phyloP scores from a whole-genome alignment of 2,113 vertebrate genomes.

The Nannospalax galili region DNA sequence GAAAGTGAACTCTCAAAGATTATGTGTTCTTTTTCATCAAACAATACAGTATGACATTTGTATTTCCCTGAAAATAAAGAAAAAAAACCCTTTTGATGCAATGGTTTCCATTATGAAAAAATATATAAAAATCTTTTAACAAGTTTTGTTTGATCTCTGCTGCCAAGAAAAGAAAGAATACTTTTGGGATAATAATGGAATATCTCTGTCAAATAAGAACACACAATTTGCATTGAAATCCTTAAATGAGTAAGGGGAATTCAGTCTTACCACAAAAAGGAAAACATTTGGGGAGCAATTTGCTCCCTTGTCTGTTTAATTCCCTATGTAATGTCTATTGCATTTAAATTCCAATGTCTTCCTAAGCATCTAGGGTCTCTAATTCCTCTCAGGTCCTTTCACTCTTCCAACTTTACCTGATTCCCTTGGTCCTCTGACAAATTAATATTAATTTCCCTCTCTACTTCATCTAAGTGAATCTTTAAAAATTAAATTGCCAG shows the following conservation, averaged over 20 bases:
- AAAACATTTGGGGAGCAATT: not conserved
- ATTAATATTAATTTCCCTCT: not conserved
- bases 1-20: not conserved
- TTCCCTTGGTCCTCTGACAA: not conserved
- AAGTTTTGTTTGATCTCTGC: not conserved
- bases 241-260: not conserved
- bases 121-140: no score
- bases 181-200: not conserved
- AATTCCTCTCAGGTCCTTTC: not conserved
- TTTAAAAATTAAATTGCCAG: not conserved
- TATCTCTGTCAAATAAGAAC: not conserved
- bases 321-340: accelerated
- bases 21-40: not conserved
- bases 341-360: not conserved
- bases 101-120: not conserved
- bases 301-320: not conserved
- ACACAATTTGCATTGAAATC: not conserved
- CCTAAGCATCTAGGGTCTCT: not conserved
- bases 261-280: not conserved
- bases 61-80: not conserved
- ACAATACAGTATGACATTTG: not conserved
- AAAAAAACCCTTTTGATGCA: not conserved
- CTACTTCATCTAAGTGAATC: not conserved
- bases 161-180: not conserved
- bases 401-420: not conserved